These are phyloP conservation scores for Anorthoa munda DNA, from an alignment of 2,888 invertebrate genomes.

Conservation along the genomic window DNA sequence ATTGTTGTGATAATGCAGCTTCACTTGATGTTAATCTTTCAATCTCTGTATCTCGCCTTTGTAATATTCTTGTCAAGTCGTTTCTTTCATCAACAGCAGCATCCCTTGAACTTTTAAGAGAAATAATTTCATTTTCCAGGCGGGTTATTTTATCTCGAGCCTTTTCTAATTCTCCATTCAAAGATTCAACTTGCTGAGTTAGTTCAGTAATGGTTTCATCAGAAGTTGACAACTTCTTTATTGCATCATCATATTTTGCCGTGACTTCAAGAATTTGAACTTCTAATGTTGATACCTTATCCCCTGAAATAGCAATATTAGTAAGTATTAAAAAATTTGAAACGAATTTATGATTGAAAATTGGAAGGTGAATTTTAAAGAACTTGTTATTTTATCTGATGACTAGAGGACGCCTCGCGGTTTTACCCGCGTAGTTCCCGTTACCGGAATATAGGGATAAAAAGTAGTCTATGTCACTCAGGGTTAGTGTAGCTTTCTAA, in stretches of 20 bases:
- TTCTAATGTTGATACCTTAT: conserved; percentile 90
- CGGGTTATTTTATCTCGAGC: conserved; percentile 92
- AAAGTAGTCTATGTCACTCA: no score
- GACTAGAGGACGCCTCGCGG: no score
- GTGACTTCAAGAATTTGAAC: conserved; percentile 90
- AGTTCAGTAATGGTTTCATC: conserved; percentile 92
- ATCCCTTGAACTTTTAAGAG: conserved; percentile 93
- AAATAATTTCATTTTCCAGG: conserved; percentile 92
- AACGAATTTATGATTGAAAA: neutral
- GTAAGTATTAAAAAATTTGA: neutral
- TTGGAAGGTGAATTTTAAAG: neutral
- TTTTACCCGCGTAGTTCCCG: no score
- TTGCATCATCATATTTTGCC: conserved; percentile 92
- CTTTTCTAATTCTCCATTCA: conserved; percentile 92
- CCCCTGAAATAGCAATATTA: conserved; percentile 84
- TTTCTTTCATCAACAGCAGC: conserved; percentile 94
- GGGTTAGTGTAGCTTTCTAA: no score
- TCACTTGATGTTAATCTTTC: conserved; percentile 94
- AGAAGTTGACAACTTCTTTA: conserved; percentile 91
- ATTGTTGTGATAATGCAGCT: conserved; percentile 93
- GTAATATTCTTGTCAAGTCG: conserved; percentile 93
- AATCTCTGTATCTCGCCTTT: conserved; percentile 93
- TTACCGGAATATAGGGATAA: no score
- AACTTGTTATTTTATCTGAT: neutral
- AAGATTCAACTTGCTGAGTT: conserved; percentile 92